Conservation (phyloP, 2,888 invertebrate species). For the Ptychoptera contaminata region DNA sequence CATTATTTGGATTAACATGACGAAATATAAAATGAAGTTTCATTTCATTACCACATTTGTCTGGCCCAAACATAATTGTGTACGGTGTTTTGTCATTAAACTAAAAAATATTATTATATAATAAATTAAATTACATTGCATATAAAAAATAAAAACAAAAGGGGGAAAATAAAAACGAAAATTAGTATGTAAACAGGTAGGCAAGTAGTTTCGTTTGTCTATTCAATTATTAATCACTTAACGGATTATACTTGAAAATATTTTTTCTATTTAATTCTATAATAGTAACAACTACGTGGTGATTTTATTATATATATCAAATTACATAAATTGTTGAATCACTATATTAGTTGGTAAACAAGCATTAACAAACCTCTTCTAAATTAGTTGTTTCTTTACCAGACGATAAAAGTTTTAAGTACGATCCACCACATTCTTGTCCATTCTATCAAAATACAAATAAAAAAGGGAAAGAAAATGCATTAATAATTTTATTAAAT, state of each 20-base stretch:
- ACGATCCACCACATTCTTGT: slow-evolving; percentile 97
- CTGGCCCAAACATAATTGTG: slow-evolving; percentile 99
- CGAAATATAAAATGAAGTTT: slow-evolving; percentile 90
- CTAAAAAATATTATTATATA: slow-evolving; percentile 14
- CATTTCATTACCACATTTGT: slow-evolving; percentile 94
- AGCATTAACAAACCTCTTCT: slow-evolving; percentile 31
- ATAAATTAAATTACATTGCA: background rate
- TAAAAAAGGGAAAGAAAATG: slow-evolving; percentile 2
- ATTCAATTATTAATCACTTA: no score
- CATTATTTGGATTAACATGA: slow-evolving; percentile 86
- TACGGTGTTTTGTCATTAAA: slow-evolving; percentile 95
- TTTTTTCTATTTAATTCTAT: no score
- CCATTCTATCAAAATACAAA: slow-evolving; percentile 88
- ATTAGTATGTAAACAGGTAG: no score
- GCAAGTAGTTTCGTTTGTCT: no score
- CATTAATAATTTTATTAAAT: slow-evolving; percentile 3
- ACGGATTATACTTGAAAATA: no score
- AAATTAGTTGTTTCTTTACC: slow-evolving; percentile 54
- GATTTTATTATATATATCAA: no score
- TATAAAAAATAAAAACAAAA: background rate
- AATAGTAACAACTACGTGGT: no score
- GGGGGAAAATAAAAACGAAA: no score
- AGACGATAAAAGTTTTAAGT: slow-evolving; percentile 79
- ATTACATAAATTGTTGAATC: background rate
- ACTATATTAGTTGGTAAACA: background rate